These are phyloP conservation scores for Gerris buenoi DNA, from an alignment of 1,140 invertebrate species.

Conservation along the genomic window DNA sequence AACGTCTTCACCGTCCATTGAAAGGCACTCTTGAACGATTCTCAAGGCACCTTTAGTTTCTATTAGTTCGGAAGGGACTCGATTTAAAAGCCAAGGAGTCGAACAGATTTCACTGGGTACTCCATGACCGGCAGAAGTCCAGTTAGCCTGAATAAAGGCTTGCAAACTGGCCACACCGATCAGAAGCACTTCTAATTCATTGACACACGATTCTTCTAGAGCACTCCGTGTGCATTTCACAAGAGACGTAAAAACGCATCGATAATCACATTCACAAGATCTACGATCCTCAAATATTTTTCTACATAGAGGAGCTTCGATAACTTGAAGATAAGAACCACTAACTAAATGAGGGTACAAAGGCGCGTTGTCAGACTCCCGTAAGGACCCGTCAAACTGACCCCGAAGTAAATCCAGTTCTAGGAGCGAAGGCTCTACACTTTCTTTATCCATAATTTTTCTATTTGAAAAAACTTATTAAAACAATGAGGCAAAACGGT, in stretches of 20 bases:
- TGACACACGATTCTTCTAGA: not conserved
- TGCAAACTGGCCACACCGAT: conserved; percentile 44
- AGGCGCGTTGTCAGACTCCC: not conserved
- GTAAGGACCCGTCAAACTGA: not conserved
- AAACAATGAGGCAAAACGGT: no score
- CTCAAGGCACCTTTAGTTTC: conserved; percentile 24
- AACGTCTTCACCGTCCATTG: conserved; percentile 41
- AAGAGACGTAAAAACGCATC: not conserved
- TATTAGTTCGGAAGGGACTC: conserved; percentile 13
- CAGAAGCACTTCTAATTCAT: conserved; percentile 26
- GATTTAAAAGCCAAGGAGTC: conserved; percentile 12
- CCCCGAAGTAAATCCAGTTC: not conserved
- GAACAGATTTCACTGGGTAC: conserved; percentile 13
- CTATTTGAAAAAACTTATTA: no score
- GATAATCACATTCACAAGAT: not conserved
- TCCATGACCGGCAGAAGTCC: conserved; percentile 47
- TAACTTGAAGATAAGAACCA: not conserved
- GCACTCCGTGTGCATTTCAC: not conserved
- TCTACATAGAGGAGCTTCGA: not conserved
- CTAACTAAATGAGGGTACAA: not conserved
- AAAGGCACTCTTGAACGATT: conserved; percentile 29
- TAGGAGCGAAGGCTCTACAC: not conserved
- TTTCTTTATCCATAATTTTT: not conserved
- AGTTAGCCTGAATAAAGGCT: conserved; percentile 64
- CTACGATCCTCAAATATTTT: not conserved